These are phyloP conservation scores for Tetanocera ferruginea DNA, from an alignment of 2,888 invertebrate genomes.

Conservation along the genomic window DNA sequence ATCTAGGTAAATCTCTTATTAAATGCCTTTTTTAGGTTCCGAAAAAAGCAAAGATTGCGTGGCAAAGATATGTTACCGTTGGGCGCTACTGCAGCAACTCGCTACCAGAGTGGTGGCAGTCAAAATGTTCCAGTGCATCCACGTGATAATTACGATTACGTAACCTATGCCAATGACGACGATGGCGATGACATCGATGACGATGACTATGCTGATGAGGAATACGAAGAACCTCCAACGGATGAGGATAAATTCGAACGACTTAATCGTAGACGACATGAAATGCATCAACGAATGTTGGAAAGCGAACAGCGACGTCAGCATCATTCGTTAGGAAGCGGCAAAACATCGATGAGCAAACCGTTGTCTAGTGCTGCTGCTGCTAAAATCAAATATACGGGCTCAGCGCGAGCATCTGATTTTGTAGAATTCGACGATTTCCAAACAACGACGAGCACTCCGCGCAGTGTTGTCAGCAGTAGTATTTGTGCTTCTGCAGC, in stretches of 20 bases:
- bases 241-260: slow-evolving; percentile 69
- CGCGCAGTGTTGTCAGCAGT: slow-evolving; percentile 57
- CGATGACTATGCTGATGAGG: slow-evolving; percentile 63
- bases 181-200: slow-evolving; percentile 64
- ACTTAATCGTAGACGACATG: slow-evolving; percentile 67
- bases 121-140: slow-evolving; percentile 47
- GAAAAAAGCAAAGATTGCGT: slow-evolving; percentile 71
- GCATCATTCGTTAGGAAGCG: slow-evolving; percentile 52
- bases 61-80: slow-evolving; percentile 54
- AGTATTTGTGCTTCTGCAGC: slow-evolving; percentile 41
- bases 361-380: slow-evolving; percentile 35
- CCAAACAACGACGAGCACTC: slow-evolving; percentile 65
- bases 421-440: slow-evolving; percentile 63
- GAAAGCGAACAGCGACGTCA: slow-evolving; percentile 65
- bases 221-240: slow-evolving; percentile 60
- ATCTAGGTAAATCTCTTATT: not conserved
- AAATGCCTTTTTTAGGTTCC: slow-evolving; percentile 63
- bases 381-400: slow-evolving; percentile 39
- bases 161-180: slow-evolving; percentile 60
- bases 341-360: slow-evolving; percentile 52
- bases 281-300: slow-evolving; percentile 69
- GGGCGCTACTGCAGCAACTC: not conserved
- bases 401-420: slow-evolving; percentile 47
- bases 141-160: slow-evolving; percentile 67
- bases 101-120: slow-evolving; percentile 39